These are phyloP conservation scores for Ceratina japonica DNA, from an alignment of 1,140 invertebrate species.

Conservation along the genomic window DNA sequence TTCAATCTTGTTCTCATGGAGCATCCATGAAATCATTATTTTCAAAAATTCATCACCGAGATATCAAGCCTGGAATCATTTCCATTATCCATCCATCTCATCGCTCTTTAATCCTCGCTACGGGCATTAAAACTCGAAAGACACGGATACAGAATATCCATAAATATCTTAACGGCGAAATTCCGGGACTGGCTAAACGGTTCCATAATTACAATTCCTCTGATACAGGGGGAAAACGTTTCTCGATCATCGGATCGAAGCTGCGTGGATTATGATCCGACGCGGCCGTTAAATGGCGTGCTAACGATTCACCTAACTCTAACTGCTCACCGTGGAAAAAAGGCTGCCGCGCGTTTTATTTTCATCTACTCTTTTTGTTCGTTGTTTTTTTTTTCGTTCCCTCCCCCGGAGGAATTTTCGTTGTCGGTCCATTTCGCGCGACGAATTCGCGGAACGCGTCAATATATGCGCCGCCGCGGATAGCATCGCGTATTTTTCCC, in stretches of 20 bases:
- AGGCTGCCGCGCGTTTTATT: neutral
- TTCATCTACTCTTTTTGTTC: neutral
- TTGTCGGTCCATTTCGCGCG: constrained; percentile 35
- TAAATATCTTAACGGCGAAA: constrained; percentile 15
- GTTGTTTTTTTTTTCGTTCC: neutral
- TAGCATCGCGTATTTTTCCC: constrained; percentile 37
- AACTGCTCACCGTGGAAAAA: neutral
- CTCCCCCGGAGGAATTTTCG: constrained; percentile 9
- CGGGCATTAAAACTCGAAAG: neutral
- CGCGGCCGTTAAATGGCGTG: constrained; percentile 29
- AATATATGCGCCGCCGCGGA: constrained; percentile 18
- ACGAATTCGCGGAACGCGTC: constrained; percentile 35
- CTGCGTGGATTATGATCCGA: constrained; percentile 30
- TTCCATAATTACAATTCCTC: constrained; percentile 11
- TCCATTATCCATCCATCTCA: neutral
- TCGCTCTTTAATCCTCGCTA: neutral
- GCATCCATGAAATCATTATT: no score
- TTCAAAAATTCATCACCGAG: no score
- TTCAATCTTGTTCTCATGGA: no score
- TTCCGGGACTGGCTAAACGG: constrained; percentile 12
- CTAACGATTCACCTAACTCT: constrained; percentile 45
- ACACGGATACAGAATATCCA: neutral
- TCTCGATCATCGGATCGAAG: constrained; percentile 49
- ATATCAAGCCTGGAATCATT: neutral
- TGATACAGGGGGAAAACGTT: neutral